Evolutionary conservation across 2,113 vertebrate species (phyloP).

Genomic region (Bufo gargarizans): DNA sequence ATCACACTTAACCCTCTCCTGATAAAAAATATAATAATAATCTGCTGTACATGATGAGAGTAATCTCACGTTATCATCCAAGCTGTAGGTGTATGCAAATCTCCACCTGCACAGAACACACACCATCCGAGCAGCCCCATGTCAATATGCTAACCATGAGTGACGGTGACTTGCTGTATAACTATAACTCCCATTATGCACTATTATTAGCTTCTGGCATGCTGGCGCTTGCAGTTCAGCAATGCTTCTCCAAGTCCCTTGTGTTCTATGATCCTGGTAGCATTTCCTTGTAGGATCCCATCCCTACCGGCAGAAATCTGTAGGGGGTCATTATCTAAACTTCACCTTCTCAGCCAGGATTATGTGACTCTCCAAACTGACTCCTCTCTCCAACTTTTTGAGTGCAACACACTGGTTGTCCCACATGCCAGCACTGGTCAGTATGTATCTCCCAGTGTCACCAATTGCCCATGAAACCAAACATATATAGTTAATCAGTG

Average conservation of each 20-base stretch:
- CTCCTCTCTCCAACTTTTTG: constrained; percentile 11
- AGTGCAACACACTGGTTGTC: neutral
- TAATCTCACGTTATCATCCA: neutral
- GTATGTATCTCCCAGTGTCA: neutral
- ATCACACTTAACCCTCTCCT: neutral
- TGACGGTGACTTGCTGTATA: neutral
- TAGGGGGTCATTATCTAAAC: neutral
- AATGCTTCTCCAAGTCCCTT: neutral
- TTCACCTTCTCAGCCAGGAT: neutral
- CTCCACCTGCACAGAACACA: neutral
- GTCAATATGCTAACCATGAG: neutral
- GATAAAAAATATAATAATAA: neutral
- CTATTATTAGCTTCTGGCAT: neutral
- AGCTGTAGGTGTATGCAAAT: constrained; percentile 39
- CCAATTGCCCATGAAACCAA: neutral
- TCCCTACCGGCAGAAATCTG: neutral
- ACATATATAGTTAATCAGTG: neutral
- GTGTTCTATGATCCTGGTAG: neutral
- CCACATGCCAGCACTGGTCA: neutral
- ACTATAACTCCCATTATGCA: neutral
- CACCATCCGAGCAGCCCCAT: neutral
- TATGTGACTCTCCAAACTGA: neutral
- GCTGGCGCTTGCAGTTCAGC: constrained; percentile 2
- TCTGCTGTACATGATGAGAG: neutral
- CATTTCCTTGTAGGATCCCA: neutral